Base-by-base conservation (phyloP, 2,888 invertebrate species). In the Ptychoptera albimana region DNA sequence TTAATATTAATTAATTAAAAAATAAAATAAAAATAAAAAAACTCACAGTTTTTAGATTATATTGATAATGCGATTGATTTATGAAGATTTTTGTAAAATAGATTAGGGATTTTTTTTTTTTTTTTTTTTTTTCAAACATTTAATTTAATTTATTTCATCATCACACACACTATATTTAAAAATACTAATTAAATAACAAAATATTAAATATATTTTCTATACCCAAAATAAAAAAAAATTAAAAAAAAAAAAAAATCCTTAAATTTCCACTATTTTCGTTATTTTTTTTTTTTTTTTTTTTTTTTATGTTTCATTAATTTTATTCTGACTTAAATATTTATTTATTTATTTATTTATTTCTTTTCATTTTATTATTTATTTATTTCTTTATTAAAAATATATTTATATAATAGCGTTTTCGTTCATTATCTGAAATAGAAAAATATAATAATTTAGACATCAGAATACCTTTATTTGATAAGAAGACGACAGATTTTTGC, bases 401-500 rank as follows among this genome's bases (percentile, higher is more conserved):
- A n/a, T 50, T 50, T 50, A 45, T 56, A 54, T 49, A 58, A 55
- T 57, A 69, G 64, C 64, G 67, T 51, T 70, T 70, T 58, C 68
- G 65, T 51, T 69, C 72, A 49, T 56, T 72, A 45, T 70, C 70
- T 50, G 72, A 72, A 51, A 61, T 72, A 40, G 70, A 72, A 52
- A 66, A 66, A 45, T 58, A 56, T 42, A 63, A 68, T 42, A 60
- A 60, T 46, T 54, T 60, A 39, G 64, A 66, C 46, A 61, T 73
- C 45, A 69, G 75, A 49, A 66, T 80, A 39, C 79, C 79, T 2
- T 61, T 79, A 12, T 80, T 79, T 72, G 80, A 80, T 59, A 77
- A 77, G 58, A 77, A 78, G n/a, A 77, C 76, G 10, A 78, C 79
- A 0, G 80, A 80, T 59, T 79, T 79, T 57, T 79, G 77, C 56